These are phyloP conservation scores for Thalpophila matura DNA, from an alignment of 2,888 invertebrate genomes.

Conservation along the genomic window DNA sequence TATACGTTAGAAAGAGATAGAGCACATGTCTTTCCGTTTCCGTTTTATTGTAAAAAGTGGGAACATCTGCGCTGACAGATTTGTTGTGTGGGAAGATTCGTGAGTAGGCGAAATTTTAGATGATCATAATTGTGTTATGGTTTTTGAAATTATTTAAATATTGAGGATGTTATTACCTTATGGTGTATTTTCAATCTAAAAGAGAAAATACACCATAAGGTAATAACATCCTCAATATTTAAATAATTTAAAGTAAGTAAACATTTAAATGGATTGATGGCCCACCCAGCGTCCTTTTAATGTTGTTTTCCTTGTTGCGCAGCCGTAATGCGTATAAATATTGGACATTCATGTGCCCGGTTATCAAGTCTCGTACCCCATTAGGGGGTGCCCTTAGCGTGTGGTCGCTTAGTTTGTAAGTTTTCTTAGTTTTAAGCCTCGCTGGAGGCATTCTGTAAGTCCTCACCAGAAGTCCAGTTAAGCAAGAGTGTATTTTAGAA, in stretches of 20 bases:
- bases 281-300: no score
- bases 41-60: conserved; percentile 85
- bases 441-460: no score
- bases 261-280: no score
- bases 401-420: no score
- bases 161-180: conserved; percentile 41
- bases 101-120: conserved; percentile 62
- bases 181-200: conserved; percentile 19
- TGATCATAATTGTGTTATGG: conserved; percentile 43
- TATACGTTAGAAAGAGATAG: conserved; percentile 70
- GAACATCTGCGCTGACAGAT: conserved; percentile 85
- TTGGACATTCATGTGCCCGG: no score
- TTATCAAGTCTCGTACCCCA: no score
- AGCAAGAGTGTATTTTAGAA: no score
- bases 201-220: conserved; percentile 29
- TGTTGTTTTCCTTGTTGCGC: no score
- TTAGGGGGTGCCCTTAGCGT: no score
- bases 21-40: conserved; percentile 86
- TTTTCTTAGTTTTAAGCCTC: no score
- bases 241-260: conserved; percentile 49
- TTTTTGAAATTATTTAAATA: conserved; percentile 43
- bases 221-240: conserved; percentile 42
- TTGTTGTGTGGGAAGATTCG: conserved; percentile 78
- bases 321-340: no score
- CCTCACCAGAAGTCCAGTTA: no score